These are phyloP conservation scores for Hyperoplus immaculatus DNA, from an alignment of 2,797 vertebrate species.

Conservation along the genomic window DNA sequence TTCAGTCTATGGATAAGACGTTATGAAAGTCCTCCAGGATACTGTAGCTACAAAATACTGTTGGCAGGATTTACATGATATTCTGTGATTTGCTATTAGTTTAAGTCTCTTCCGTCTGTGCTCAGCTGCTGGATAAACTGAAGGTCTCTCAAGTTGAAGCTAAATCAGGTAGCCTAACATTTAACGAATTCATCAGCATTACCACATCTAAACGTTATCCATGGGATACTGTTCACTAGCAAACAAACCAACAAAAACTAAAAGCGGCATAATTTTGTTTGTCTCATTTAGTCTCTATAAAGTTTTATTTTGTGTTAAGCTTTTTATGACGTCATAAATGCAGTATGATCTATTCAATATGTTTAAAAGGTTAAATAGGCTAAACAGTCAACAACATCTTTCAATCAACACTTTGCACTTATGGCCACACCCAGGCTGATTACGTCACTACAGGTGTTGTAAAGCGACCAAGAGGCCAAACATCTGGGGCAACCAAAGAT, in stretches of 20 bases:
- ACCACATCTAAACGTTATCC: not conserved
- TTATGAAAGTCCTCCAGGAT: not conserved
- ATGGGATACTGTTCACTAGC: not conserved
- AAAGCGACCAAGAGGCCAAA: too few relatives aligned
- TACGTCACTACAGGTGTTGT: too few relatives aligned
- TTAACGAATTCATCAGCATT: not conserved
- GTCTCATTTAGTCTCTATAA: not conserved
- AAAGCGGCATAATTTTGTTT: not conserved
- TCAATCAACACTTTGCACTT: too few relatives aligned
- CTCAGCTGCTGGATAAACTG: not conserved
- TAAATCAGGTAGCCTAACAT: not conserved
- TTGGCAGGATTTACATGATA: not conserved
- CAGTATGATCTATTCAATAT: not conserved
- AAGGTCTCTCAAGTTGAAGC: not conserved
- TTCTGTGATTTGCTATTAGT: not conserved
- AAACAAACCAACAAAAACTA: not conserved
- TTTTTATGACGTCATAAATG: too few relatives aligned
- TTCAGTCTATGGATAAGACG: too few relatives aligned
- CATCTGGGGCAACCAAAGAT: not conserved
- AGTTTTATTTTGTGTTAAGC: too few relatives aligned
- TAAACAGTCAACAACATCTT: too few relatives aligned
- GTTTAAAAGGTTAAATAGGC: not conserved
- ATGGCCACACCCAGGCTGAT: too few relatives aligned
- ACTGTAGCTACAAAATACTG: not conserved
- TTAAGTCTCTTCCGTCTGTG: not conserved